Base-by-base conservation (phyloP, 2,797 vertebrate genomes). In the Melanotaenia pygmaea region DNA sequence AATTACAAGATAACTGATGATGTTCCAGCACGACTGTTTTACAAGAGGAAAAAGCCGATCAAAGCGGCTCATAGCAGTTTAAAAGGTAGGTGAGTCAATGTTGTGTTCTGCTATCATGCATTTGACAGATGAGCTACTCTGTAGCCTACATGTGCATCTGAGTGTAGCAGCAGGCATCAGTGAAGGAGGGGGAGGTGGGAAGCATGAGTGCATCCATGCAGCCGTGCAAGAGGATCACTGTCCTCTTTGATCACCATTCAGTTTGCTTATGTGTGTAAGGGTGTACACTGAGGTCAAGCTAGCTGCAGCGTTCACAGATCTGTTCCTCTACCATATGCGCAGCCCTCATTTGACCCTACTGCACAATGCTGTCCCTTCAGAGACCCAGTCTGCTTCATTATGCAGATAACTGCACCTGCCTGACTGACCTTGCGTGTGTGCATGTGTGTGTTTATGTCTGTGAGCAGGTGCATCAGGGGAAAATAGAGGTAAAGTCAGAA, bases 361-460 rank as follows among this genome's bases (percentile, higher is more conserved):
- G 94, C 95, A 95, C 95, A 94, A 94, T 88, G 93, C 92, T 92
- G 95, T 96, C 96, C 96, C 96, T 95, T 95, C 89, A 93, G 96
- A 96, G 96, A 95, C 93, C 94, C 94, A 96, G 95, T 95, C 95
- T 95, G 96, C 95, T 96, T 96, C 96, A 96, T 96, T 97, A 96
- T 97, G 96, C 96, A 97, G 95, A 97, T 95, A 96, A 94, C 95
- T 95, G 95, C 96, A 95, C 94, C 96, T 95, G 96, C 95, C 95
- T 95, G 95, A 94, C 96, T 95, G 88, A 89, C 91, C 90, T 87
- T 95, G 81, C 75, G 72, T 77, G 79, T 32, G 56, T 59, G 72
- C 45, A 56, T 38, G 60, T 61, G 83, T 76, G 82, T 86, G 76
- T 89, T 84, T 83, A 38, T 76, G 78, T 83, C 67, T 78, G 81